A percentile compares a stretch with the other conserved stretches of the same genome.
These are phyloP conservation scores for Mustela nigripes DNA, from an alignment of 2,113 vertebrate genomes.

Conservation along the genomic window DNA sequence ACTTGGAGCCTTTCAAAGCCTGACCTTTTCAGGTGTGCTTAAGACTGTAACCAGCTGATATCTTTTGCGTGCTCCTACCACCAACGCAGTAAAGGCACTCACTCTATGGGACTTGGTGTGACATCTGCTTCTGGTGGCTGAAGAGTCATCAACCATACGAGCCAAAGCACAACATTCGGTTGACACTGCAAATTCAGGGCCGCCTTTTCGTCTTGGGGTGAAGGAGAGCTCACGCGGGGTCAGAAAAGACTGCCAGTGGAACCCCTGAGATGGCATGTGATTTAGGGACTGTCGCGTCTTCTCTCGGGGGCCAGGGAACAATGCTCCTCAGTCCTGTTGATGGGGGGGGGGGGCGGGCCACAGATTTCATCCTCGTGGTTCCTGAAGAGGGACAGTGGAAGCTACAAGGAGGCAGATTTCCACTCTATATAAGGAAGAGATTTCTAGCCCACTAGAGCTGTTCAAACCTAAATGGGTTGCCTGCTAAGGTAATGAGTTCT, in stretches of 20 bases:
- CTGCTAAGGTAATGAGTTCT: constrained; percentile 49
- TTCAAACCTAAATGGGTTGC: constrained; percentile 11
- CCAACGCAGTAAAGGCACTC: background rate
- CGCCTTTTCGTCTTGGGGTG: background rate
- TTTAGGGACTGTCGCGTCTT: background rate
- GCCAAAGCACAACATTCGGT: constrained; percentile 1
- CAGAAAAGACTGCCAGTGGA: background rate
- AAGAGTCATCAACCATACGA: background rate
- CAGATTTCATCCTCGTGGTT: constrained; percentile 17
- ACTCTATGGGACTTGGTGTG: background rate
- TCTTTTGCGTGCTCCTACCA: background rate
- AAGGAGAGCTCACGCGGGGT: background rate
- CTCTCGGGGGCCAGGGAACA: background rate
- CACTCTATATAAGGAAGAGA: constrained; percentile 45
- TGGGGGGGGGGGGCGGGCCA: background rate
- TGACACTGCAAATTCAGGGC: background rate
- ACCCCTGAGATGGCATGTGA: background rate
- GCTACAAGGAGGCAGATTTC: constrained; percentile 41
- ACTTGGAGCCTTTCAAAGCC: background rate
- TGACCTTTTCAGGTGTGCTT: constrained; percentile 56
- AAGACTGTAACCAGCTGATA: constrained; percentile 8
- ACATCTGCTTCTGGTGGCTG: constrained; percentile 19
- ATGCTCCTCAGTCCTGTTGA: background rate
- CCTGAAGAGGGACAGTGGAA: background rate
- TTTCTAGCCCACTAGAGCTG: constrained; percentile 36